Conservation (phyloP, 2,888 invertebrate genomes). For the Eurois occulta region DNA sequence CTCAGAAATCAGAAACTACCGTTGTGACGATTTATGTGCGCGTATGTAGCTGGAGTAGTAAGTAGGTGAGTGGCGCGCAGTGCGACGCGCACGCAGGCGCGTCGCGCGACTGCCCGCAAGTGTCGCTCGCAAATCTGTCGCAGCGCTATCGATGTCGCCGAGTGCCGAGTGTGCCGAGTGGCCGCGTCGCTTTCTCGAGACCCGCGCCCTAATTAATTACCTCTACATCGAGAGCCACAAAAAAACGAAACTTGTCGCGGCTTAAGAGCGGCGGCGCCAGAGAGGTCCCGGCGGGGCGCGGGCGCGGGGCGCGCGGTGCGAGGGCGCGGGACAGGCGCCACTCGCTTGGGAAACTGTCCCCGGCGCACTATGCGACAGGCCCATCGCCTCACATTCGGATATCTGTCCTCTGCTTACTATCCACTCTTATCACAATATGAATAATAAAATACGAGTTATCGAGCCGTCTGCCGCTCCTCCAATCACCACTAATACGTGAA, state of each 20-base stretch:
- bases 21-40: slow-evolving; percentile 13
- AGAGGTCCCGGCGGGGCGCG: slow-evolving; percentile 56
- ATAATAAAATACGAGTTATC: slow-evolving; percentile 77
- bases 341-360: slow-evolving; percentile 80
- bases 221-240: slow-evolving; percentile 79
- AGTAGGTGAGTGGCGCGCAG: not conserved
- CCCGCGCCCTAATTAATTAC: slow-evolving; percentile 87
- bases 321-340: slow-evolving; percentile 75
- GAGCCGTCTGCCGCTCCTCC: slow-evolving; percentile 37
- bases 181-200: slow-evolving; percentile 72
- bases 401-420: slow-evolving; percentile 62
- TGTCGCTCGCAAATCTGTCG: slow-evolving; percentile 73
- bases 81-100: not conserved
- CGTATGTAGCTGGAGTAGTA: not conserved
- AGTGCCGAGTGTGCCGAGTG: slow-evolving; percentile 31
- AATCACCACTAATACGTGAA: slow-evolving; percentile 51
- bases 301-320: slow-evolving; percentile 38
- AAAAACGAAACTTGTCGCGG: slow-evolving; percentile 84
- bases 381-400: slow-evolving; percentile 71
- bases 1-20: not conserved
- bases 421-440: slow-evolving; percentile 69
- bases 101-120: slow-evolving; percentile 1
- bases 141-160: slow-evolving; percentile 42
- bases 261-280: slow-evolving; percentile 88
- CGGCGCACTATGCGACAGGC: slow-evolving; percentile 65